Percentiles rank a stretch among this genome's conserved stretches.
Evolutionary conservation across 1,140 invertebrate species (phyloP).

Genomic region (Drosophila erecta): DNA sequence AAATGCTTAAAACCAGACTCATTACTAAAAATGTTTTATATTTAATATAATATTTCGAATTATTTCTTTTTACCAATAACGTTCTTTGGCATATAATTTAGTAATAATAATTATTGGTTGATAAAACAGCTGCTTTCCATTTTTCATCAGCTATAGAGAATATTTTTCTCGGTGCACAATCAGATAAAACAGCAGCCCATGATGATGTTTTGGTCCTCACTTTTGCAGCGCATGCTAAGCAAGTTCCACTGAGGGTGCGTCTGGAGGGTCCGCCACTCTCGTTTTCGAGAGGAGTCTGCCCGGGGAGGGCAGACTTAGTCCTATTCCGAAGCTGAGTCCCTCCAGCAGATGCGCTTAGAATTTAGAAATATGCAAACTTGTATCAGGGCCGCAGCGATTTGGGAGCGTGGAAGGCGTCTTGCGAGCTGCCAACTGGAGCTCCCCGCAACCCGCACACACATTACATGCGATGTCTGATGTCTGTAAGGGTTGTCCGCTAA

Average conservation of each 20-base stretch:
- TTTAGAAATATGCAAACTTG: slow-evolving; percentile 83
- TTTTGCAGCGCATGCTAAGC: slow-evolving; percentile 41
- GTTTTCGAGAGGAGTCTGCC: slow-evolving; percentile 58
- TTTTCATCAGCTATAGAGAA: not conserved
- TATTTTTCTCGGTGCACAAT: slow-evolving; percentile 1
- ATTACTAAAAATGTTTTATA: no score
- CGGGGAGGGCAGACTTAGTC: not conserved
- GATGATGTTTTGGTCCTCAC: slow-evolving; percentile 3
- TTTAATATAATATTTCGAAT: no score
- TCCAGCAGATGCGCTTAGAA: slow-evolving; percentile 79
- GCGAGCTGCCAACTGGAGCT: not conserved
- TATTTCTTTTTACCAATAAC: no score
- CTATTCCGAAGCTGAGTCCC: slow-evolving; percentile 15
- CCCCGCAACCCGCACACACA: not conserved
- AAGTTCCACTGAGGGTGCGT: slow-evolving; percentile 48
- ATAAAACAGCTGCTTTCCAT: not conserved
- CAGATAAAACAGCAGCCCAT: slow-evolving; percentile 15
- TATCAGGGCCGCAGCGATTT: slow-evolving; percentile 71
- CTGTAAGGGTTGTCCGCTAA: slow-evolving; percentile 68
- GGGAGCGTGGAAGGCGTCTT: slow-evolving; percentile 26
- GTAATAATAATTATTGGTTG: no score
- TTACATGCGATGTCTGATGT: slow-evolving; percentile 39
- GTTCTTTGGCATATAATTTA: no score
- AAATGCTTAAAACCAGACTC: no score
- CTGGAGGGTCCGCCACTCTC: slow-evolving; percentile 62